Evolutionary conservation across 2,113 vertebrate genomes (phyloP), one percentile per base, ranked within the genome.

Genomic region (Damaliscus lunatus): DNA sequence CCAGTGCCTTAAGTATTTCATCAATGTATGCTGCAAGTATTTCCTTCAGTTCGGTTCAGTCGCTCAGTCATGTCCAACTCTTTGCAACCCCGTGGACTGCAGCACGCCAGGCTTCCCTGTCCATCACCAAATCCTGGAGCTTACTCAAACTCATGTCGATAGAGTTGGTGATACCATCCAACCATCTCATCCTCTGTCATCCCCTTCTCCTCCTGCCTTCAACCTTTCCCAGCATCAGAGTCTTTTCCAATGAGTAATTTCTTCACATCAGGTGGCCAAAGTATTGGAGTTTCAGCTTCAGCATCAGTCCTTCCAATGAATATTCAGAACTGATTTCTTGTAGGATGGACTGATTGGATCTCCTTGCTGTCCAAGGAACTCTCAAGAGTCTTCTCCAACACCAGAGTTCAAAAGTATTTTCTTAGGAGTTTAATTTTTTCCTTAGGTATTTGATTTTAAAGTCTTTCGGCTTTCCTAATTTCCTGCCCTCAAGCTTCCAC

Each of bases 1-100:
- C 29, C 14, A 94, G 62, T 55, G 33, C 50, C 83, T 88, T 78
- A 93, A 96, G 12, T 88, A 94, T 77, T 92, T 97, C 91, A 84
- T 88, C 27, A 92, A 48, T 46, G 48, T 57, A 80, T 48, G 15
- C 83, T 90, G 17, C n/a, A 88, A 86, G 40, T 46, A 48, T 57
- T 96, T 84, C 5, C 67, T 71, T 71, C n/a, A 71, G 19, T 71
- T 71, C 67, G 23, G 67, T 36, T 71, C 19, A 67, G 62, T n/a
- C 0, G 3, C 16, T 67, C 62, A 67, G 64, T 67, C 64, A 36
- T 36, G 9, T 36, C 17, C 17, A 9, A 11, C 64, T 67, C 17
- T 15, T 62, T 67, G 64, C 0, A 0, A 36, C 64, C 4, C n/a
- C 64, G 36, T 23, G 67, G 67, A 40, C 67, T 23, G 19, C n/a